Evolutionary conservation across 2,797 vertebrate genomes (phyloP), one percentile per base, ranked within the genome.

Genomic region (Carcharodon carcharias): DNA sequence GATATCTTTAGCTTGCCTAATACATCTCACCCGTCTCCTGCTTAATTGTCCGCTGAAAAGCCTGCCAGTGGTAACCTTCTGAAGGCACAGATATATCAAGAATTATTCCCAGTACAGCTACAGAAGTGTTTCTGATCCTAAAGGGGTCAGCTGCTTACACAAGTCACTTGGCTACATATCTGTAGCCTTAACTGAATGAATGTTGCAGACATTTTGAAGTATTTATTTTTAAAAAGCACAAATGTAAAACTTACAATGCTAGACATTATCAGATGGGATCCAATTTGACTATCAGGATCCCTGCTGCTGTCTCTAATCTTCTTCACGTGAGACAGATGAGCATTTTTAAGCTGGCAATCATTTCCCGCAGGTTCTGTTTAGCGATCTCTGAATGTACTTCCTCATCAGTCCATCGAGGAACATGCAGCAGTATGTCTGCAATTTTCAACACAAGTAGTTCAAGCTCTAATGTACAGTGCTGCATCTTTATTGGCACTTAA

Each of bases 311-410:
- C 31, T 95, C 45, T 77, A 95, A 95, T 77, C 69, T 21, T 77
- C 94, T 77, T 95, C 94, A 73, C 94, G 95, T 54, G 94, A 95
- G 69, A 95, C 69, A 95, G 94, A n/a, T 95, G 50, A 95, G 12
- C 69, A 73, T 56, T 73, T 77, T 31, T 56, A 73, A 95, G 94
- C 50, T 56, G 71, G 69, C 94, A 95, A 77, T 95, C 50, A 95
- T 58, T 77, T 77, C 94, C 94, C 8, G 69, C 94, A 95, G 94
- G 14, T 73, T 95, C 45, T 95, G 31, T 95, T 95, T 95, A 95
- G 69, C 94, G 77, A 95, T 56, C 45, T 31, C 28, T 56, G 69
- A 95, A n/a, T 77, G 11, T 14, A 73, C 69, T 58, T 71, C n/a
- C 67, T 77, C 94, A 58, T 73, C 69, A 95, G 40, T 50, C 50